Percentiles rank a stretch among this genome's conserved stretches.
Evolutionary conservation across 2,797 vertebrate genomes (phyloP).

Genomic region (Dendrocincla tyrannina): DNA sequence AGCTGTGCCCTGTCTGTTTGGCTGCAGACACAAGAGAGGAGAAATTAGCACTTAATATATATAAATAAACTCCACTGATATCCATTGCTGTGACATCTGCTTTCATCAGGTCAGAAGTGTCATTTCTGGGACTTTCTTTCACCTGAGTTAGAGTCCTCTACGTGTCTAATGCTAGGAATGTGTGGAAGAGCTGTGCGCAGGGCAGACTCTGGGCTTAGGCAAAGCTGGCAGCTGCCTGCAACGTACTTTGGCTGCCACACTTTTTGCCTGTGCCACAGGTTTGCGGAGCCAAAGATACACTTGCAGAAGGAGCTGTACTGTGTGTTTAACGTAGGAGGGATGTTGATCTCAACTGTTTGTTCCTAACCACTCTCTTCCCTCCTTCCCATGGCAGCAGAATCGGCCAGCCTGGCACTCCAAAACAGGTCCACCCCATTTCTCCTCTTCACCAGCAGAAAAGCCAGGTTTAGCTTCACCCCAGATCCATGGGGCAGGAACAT

Average conservation of each 20-base stretch:
- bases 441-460: not conserved
- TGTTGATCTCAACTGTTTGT: not conserved
- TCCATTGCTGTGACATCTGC: not conserved
- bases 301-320: not conserved
- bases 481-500: not conserved
- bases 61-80: not conserved
- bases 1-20: not conserved
- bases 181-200: not conserved
- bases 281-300: not conserved
- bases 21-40: not conserved
- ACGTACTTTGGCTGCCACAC: not conserved
- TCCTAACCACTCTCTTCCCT: accelerated
- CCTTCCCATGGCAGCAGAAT: not conserved
- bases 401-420: not conserved
- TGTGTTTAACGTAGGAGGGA: not conserved
- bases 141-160: not conserved
- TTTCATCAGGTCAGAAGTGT: not conserved
- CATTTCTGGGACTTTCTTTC: not conserved
- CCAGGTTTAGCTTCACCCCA: not conserved
- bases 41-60: not conserved
- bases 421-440: not conserved
- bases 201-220: not conserved
- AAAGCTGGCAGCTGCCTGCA: not conserved
- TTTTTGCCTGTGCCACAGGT: not conserved
- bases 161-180: not conserved